Base-by-base conservation (phyloP, 2,888 invertebrate species). In the Dascillus cervinus region DNA sequence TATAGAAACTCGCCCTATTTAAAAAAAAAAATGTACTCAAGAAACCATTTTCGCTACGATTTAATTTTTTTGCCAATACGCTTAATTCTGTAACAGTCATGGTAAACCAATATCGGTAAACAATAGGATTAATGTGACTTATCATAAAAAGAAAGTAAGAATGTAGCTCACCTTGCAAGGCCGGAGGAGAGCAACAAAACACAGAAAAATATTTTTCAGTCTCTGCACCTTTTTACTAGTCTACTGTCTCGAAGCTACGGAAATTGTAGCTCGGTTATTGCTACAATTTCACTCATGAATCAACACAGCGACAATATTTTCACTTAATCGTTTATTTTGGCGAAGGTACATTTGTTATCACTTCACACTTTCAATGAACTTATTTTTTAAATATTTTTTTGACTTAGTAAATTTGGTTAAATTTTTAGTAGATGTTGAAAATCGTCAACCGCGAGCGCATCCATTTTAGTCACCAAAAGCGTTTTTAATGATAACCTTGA, bases 141-240 rank as follows among this genome's bases (percentile, higher is more conserved):
- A n/a, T n/a, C n/a, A n/a, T n/a, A n/a, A n/a, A n/a, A n/a, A n/a
- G n/a, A n/a, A n/a, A n/a, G n/a, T n/a, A n/a, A n/a, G 17, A 17
- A 17, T 17, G 17, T 22, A 13, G 41, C 41, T 41, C 38, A 41
- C 41, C 41, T 41, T 41, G 41, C 35, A 38, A 41, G 41, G 41
- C 23, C 41, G 38, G 13, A 13, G 22, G 31, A 26, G 24, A 36
- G 17, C 17, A 17, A 17, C 17, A 17, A 17, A 17, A 17, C 17
- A 17, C 17, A 17, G 17, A n/a, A n/a, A n/a, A n/a, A n/a, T n/a
- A n/a, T n/a, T 17, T 4, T 17, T 17, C 4, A 17, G 17, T 17
- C 4, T n/a, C n/a, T 17, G 8, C 17, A 17, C 17, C 5, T 17
- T 17, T 17, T 17, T 17, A 17, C 8, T 17, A 17, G 17, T 17